These are phyloP conservation scores for Hypsopygia costalis DNA, from an alignment of 2,888 invertebrate genomes.

Conservation along the genomic window DNA sequence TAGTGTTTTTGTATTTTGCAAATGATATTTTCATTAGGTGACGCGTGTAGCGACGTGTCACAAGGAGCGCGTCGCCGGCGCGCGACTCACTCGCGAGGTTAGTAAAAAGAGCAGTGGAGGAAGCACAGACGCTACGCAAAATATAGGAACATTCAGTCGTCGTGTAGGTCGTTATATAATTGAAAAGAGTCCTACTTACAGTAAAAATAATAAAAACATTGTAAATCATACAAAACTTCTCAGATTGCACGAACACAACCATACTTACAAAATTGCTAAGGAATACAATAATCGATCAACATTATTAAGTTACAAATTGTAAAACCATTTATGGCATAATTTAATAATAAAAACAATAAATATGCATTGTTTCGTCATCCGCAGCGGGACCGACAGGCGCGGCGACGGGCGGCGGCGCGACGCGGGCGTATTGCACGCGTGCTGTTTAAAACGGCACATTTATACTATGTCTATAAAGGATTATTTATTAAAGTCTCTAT, in stretches of 20 bases:
- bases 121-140: conserved; percentile 42
- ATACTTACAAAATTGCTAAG: conserved; percentile 34
- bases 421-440: no score
- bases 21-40: no score
- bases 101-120: conserved; percentile 36
- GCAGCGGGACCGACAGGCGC: conserved; percentile 12
- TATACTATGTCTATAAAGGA: no score
- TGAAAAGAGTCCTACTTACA: conserved; percentile 50
- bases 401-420: background rate
- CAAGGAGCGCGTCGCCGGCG: no score
- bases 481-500: no score
- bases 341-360: conserved; percentile 60
- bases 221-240: conserved; percentile 42
- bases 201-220: conserved; percentile 38
- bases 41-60: no score
- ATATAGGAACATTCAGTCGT: conserved; percentile 58
- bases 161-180: conserved; percentile 45
- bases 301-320: conserved; percentile 60
- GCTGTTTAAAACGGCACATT: no score
- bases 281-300: conserved; percentile 42
- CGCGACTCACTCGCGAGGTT: no score
- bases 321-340: conserved; percentile 71
- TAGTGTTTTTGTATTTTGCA: no score
- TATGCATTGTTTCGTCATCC: conserved; percentile 45
- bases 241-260: conserved; percentile 38